Conservation (phyloP, 2,888 invertebrate species). For the Colostygia pectinataria region DNA sequence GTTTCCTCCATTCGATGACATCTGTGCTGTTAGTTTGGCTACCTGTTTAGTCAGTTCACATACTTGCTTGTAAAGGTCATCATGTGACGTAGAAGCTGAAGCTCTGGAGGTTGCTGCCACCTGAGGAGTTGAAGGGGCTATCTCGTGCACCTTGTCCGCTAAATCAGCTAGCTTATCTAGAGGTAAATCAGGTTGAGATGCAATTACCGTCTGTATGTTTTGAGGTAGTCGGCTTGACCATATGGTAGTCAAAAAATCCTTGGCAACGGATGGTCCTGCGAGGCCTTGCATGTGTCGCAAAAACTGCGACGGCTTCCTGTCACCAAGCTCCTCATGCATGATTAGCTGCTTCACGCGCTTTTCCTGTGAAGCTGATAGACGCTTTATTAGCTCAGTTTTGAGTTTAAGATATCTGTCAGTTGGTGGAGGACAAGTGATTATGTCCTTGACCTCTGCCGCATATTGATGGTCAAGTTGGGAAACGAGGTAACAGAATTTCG, state of each 20-base stretch:
- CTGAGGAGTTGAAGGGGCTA: not conserved
- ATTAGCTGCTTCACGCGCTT: not conserved
- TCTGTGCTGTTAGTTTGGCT: not conserved
- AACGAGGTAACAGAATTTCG: not conserved
- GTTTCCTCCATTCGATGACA: not conserved
- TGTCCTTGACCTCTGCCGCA: not conserved
- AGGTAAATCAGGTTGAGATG: not conserved
- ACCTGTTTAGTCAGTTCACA: not conserved
- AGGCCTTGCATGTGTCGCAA: not conserved
- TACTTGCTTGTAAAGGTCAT: not conserved
- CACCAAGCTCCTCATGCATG: conserved; percentile 7
- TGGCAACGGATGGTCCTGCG: not conserved
- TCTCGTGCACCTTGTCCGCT: conserved; percentile 1
- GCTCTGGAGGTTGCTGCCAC: not conserved
- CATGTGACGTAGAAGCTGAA: not conserved
- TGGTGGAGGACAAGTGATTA: not conserved
- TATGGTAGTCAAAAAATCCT: not conserved
- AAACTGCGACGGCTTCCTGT: conserved; percentile 4
- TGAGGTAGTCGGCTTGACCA: conserved; percentile 3
- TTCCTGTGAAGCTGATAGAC: conserved; percentile 2
- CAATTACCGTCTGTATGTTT: no score
- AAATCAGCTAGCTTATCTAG: not conserved
- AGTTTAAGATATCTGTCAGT: conserved; percentile 1
- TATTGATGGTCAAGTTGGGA: not conserved
- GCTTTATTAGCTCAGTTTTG: not conserved